Conservation (phyloP, 2,113 vertebrate species). For the Thamnaconus septentrionalis region DNA sequence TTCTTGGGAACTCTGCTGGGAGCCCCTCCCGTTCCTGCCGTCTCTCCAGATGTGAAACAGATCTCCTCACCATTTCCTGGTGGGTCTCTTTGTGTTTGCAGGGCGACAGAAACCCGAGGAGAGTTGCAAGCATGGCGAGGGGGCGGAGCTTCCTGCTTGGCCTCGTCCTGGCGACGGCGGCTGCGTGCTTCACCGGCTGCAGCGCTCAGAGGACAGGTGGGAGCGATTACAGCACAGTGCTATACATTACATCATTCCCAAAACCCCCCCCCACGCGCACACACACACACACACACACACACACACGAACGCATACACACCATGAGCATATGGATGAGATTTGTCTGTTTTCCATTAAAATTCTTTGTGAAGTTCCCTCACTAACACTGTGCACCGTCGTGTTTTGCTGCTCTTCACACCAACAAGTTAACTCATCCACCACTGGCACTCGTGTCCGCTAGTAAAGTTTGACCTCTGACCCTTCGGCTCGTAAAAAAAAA, state of each 20-base stretch:
- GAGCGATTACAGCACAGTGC: conserved; percentile 34
- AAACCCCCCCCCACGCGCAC: neutral
- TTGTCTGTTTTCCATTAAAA: too few species aligned
- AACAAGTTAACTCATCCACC: too few species aligned
- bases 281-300: neutral
- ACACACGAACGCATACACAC: neutral
- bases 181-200: conserved; percentile 38
- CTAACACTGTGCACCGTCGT: neutral
- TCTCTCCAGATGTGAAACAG: conserved; percentile 30
- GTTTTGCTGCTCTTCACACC: neutral
- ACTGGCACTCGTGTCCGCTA: too few species aligned
- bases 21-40: too few species aligned
- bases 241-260: conserved; percentile 21
- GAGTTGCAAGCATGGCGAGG: conserved; percentile 38
- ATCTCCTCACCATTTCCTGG: neutral
- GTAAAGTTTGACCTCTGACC: too few species aligned
- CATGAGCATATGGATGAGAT: neutral
- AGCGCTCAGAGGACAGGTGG: conserved; percentile 55
- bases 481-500: too few species aligned
- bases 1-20: too few species aligned
- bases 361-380: too few species aligned
- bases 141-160: conserved; percentile 36
- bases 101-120: conserved; percentile 38
- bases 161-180: conserved; percentile 27
- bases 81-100: conserved; percentile 8